Percentiles rank a stretch among this genome's conserved stretches.
Evolutionary conservation across 2,113 vertebrate species (phyloP).

Genomic region (Notothenia coriiceps): DNA sequence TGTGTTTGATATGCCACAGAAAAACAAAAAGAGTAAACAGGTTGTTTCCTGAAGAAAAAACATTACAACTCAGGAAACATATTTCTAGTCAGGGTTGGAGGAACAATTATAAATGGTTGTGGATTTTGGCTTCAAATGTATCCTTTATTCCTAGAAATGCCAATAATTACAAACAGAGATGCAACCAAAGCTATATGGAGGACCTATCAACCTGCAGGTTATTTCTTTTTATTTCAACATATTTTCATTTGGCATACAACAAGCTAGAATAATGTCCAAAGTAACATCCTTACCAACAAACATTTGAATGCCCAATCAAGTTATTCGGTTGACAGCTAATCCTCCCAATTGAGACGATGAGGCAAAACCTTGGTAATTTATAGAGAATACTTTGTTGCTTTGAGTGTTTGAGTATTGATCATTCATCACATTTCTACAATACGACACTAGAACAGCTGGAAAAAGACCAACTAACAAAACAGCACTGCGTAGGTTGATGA

Average conservation of each 20-base stretch:
- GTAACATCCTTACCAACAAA: no score
- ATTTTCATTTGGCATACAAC: no score
- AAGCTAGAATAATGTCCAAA: no score
- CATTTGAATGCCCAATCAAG: no score
- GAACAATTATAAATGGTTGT: background rate
- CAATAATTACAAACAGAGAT: background rate
- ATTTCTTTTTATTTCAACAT: background rate
- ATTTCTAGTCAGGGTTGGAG: background rate
- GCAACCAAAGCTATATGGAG: background rate
- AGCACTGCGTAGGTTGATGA: background rate
- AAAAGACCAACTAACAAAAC: constrained; percentile 14
- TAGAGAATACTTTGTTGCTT: background rate
- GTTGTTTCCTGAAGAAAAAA: constrained; percentile 20
- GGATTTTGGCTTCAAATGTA: background rate
- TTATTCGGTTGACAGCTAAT: no score
- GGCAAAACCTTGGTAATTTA: no score
- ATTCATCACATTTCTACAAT: constrained; percentile 3
- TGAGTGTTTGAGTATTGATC: constrained; percentile 9
- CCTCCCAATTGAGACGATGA: no score
- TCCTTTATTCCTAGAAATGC: background rate
- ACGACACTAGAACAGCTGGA: constrained; percentile 17
- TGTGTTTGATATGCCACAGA: background rate
- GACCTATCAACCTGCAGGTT: background rate
- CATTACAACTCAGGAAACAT: background rate
- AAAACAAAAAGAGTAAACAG: constrained; percentile 29